phyloP scores from a whole-genome alignment of 2,888 invertebrate genomes.

The Rhaphigaster nebulosa region DNA sequence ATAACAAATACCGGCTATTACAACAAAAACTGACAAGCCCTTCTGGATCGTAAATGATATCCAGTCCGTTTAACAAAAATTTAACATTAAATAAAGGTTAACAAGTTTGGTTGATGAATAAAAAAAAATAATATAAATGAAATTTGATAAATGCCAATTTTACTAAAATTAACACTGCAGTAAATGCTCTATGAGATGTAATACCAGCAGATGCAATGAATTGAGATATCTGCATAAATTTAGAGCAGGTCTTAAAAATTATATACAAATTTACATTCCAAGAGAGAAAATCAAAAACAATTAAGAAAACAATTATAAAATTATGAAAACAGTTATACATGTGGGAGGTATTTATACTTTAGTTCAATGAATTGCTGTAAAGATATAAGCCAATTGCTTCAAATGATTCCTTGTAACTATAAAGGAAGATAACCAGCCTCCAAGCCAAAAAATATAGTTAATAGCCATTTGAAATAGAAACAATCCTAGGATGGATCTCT shows the following conservation, averaged over 20 bases:
- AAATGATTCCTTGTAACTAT: neutral
- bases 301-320: too few species aligned
- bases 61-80: too few species aligned
- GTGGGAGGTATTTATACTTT: too few species aligned
- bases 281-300: too few species aligned
- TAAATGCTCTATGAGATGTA: neutral
- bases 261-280: too few species aligned
- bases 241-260: neutral
- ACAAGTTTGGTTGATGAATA: neutral
- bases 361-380: too few species aligned
- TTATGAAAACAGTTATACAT: too few species aligned
- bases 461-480: neutral
- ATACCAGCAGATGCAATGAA: neutral
- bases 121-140: neutral
- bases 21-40: too few species aligned
- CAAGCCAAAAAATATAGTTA: neutral
- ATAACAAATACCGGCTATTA: too few species aligned
- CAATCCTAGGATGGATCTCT: neutral
- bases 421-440: neutral
- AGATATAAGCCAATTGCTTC: too few species aligned
- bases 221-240: neutral
- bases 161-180: neutral
- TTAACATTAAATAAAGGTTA: neutral
- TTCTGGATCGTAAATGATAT: too few species aligned
- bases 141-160: neutral